Evolutionary conservation across 30 jellyfish, hydroid and myxozoan species (phyloP).

Genomic region (Chironex yamaguchii): DNA sequence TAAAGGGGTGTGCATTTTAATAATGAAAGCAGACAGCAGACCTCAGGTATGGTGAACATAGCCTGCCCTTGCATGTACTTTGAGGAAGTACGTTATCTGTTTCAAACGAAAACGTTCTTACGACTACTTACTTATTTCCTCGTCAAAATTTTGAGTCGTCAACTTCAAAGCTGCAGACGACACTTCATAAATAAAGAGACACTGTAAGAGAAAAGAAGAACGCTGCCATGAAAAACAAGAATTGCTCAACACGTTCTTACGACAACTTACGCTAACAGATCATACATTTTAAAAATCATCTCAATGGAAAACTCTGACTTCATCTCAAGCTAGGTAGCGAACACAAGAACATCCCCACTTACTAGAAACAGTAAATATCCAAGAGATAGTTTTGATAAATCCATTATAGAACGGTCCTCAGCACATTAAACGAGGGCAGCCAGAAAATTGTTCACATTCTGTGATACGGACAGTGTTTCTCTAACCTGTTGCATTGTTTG

Average conservation of each 20-base stretch:
- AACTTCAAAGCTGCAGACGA: background rate
- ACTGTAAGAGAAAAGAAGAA: background rate
- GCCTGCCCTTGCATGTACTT: too few relatives aligned
- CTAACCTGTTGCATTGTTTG: background rate
- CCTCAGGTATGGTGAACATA: too few relatives aligned
- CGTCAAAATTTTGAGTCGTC: background rate
- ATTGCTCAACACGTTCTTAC: background rate
- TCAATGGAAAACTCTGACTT: background rate
- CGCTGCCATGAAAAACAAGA: background rate
- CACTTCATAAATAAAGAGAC: background rate
- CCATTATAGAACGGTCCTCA: background rate
- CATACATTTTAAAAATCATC: background rate
- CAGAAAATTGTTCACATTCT: too few relatives aligned
- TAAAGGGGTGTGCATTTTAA: too few relatives aligned
- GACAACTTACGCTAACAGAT: background rate
- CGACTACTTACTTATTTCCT: background rate
- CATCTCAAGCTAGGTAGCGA: too few relatives aligned
- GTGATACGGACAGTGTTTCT: too few relatives aligned
- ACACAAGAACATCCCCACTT: background rate
- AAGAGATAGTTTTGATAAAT: background rate
- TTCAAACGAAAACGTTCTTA: background rate
- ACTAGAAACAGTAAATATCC: background rate
- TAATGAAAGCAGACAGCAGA: too few relatives aligned
- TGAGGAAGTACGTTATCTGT: too few relatives aligned
- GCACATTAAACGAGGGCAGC: too few relatives aligned